Conservation (phyloP, 2,888 invertebrate species). For the Corbicula japonica region DNA sequence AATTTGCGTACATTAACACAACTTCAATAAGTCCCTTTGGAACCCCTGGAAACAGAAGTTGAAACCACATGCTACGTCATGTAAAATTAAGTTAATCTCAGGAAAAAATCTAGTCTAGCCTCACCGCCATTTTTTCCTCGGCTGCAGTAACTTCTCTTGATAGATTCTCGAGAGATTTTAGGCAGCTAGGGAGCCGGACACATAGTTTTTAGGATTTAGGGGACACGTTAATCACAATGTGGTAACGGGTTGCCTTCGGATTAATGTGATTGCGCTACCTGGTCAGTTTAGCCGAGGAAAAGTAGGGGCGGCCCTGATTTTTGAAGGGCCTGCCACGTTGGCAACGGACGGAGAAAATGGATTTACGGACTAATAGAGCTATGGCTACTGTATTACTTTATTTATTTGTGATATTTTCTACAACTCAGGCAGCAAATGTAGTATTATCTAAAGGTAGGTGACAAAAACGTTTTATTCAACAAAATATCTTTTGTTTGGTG, state of each 20-base stretch:
- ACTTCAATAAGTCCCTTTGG: slow-evolving; percentile 1
- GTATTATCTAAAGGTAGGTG: slow-evolving; percentile 45
- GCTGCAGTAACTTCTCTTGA: slow-evolving; percentile 46
- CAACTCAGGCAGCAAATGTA: slow-evolving; percentile 38
- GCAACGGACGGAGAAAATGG: slow-evolving; percentile 16
- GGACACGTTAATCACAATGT: slow-evolving; percentile 1
- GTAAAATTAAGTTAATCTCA: slow-evolving; percentile 37
- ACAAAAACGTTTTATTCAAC: neutral
- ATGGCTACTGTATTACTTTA: slow-evolving; percentile 37
- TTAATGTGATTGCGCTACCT: slow-evolving; percentile 18
- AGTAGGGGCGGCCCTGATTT: slow-evolving; percentile 29
- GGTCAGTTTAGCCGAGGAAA: neutral
- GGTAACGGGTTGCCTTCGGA: neutral
- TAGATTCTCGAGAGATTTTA: slow-evolving; percentile 26
- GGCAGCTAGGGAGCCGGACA: slow-evolving; percentile 29
- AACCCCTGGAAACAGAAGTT: slow-evolving; percentile 20
- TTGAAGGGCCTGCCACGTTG: slow-evolving; percentile 40
- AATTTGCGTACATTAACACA: neutral
- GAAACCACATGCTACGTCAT: slow-evolving; percentile 36
- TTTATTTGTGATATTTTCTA: slow-evolving; percentile 34
- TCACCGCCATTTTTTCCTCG: slow-evolving; percentile 26
- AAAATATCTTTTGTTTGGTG: neutral
- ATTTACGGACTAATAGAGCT: slow-evolving; percentile 30
- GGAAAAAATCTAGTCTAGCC: slow-evolving; percentile 9
- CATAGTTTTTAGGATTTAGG: slow-evolving; percentile 5